A percentile compares a stretch with the other conserved stretches of the same genome.
Evolutionary conservation across 2,888 invertebrate species (phyloP).

Genomic region (Acanthopleura granulata): DNA sequence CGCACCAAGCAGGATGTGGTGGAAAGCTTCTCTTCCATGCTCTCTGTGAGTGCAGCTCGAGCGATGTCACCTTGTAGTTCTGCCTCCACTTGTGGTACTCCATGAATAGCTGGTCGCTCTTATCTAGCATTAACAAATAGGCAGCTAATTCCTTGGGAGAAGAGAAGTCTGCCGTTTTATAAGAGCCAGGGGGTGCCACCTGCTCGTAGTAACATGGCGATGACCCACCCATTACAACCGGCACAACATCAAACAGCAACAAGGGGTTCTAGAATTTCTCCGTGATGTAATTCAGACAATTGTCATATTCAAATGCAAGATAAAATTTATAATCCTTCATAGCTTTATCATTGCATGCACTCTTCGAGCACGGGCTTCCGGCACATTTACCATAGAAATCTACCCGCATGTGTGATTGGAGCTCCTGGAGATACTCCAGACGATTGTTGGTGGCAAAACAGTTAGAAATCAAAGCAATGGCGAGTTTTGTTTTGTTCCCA

Average conservation of each 20-base stretch:
- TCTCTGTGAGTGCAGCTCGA: too few relatives aligned
- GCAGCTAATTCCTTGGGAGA: conserved; percentile 3
- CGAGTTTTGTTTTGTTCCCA: background rate
- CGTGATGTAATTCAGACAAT: background rate
- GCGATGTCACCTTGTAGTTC: background rate
- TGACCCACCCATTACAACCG: background rate
- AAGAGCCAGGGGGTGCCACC: background rate
- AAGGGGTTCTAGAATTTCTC: conserved; percentile 6
- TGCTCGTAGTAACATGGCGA: background rate
- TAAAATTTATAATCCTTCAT: background rate
- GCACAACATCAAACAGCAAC: background rate
- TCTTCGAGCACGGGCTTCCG: background rate
- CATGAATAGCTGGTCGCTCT: background rate
- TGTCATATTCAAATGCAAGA: background rate
- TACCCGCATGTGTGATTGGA: background rate
- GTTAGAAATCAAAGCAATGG: background rate
- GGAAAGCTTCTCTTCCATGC: too few relatives aligned
- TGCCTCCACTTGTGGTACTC: background rate
- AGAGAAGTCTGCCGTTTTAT: background rate
- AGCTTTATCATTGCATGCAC: background rate
- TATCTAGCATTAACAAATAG: background rate
- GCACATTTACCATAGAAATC: conserved; percentile 7
- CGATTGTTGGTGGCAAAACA: background rate
- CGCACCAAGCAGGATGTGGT: too few relatives aligned
- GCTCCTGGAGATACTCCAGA: background rate